Base-by-base conservation (phyloP, 2,888 invertebrate species). In the Dicycla oo region DNA sequence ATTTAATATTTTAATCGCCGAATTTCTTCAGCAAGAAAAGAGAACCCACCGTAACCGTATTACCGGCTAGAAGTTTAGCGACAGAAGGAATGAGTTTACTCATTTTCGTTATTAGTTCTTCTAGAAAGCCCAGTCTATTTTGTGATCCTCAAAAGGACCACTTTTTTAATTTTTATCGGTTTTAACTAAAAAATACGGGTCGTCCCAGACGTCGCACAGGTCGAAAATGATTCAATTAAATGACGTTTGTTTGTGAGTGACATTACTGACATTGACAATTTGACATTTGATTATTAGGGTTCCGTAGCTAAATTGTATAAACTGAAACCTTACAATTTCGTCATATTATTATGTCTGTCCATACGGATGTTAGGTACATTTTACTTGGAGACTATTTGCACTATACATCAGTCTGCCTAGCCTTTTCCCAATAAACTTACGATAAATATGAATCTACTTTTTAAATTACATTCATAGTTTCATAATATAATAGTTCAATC, bases 21-120 rank as follows among this genome's bases (percentile, higher is more conserved):
- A 69, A 30, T 71, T 63, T 54, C 6, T 76, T 34, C 45, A 58
- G 51, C 26, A 78, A 75, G 76, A 70, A 78, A 40, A 56, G 40
- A 74, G 63, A 75, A 90, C 94, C 82, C 82, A 95, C 95, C 92
- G 92, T 87, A 68, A 93, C 84, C 26, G 90, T 83, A 82, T 92
- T 91, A 82, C 90, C 93, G 76, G 90, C 85, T 62, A 95, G 86
- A 81, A 95, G 86, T 86, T 94, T 95, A 78, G 92, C 91, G 75
- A 89, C 91, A 57, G 93, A 88, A 57, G 95, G 94, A 68, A 95
- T 88, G 51, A 95, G 86, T 90, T 94, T 94, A 88, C 94, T 95
- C 95, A 96, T 96, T 88, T 89, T 93, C 53, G 78, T 78, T 78
- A 93, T 73, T 61, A 95, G 60, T 73, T 88, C 81, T 89, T 93